These are phyloP conservation scores for Zele albiditarsus DNA, from an alignment of 2,888 invertebrate genomes.

Conservation along the genomic window DNA sequence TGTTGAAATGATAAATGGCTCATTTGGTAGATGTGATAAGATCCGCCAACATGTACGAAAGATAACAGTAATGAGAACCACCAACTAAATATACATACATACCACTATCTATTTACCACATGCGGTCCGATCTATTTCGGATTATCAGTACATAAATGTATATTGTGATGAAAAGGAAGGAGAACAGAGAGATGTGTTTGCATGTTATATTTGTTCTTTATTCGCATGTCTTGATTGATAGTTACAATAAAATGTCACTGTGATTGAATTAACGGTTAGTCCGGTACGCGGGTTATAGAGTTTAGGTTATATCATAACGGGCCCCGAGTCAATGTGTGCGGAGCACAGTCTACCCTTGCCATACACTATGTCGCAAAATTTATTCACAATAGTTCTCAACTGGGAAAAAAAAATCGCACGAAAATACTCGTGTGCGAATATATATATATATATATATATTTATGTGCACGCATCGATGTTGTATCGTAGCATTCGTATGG, in stretches of 20 bases:
- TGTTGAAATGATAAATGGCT: conserved; percentile 10
- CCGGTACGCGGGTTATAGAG: conserved; percentile 39
- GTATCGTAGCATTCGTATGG: conserved; percentile 41
- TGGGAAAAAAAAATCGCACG: conserved; percentile 41
- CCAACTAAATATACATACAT: background rate
- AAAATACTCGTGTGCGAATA: conserved; percentile 42
- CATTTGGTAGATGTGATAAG: background rate
- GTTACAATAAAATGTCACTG: conserved; percentile 50
- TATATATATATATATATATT: conserved; percentile 31
- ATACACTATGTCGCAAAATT: conserved; percentile 39
- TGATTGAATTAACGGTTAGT: conserved; percentile 55
- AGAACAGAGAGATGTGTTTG: conserved; percentile 46
- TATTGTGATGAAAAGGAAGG: conserved; percentile 18
- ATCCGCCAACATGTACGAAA: background rate
- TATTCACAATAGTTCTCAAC: conserved; percentile 49
- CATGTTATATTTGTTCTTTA: conserved; percentile 17
- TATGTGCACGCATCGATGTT: conserved; percentile 13
- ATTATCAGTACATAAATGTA: background rate
- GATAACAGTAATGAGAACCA: background rate
- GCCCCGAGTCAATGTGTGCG: conserved; percentile 27
- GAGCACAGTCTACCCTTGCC: conserved; percentile 32
- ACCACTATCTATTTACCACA: background rate
- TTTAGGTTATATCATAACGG: conserved; percentile 42
- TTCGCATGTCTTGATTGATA: conserved; percentile 46
- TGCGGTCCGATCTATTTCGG: conserved; percentile 27